Conservation (phyloP, 2,113 vertebrate species). For the Melanerpes formicivorus region DNA sequence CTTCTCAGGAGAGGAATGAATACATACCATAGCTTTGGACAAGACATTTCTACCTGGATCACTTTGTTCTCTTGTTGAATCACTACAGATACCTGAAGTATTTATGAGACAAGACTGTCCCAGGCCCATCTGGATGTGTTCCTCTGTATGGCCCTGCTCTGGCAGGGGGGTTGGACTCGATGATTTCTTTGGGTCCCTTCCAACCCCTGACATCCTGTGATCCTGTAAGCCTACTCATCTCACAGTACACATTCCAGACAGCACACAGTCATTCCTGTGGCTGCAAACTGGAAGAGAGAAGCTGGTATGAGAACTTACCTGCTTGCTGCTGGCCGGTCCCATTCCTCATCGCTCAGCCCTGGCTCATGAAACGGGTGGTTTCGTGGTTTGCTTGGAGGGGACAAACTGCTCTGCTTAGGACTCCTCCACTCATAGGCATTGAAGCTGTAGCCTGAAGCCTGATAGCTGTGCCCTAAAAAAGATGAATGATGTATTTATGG, state of each 20-base stretch:
- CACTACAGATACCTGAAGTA: background rate
- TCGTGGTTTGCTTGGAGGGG: constrained; percentile 83
- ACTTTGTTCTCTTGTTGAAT: background rate
- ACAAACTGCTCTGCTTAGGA: constrained; percentile 86
- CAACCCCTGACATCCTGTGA: too few species aligned
- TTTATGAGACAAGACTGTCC: background rate
- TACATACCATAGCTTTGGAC: background rate
- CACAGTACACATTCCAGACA: background rate
- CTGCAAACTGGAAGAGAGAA: background rate
- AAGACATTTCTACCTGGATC: background rate
- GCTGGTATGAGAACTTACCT: constrained; percentile 74
- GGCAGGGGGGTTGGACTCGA: too few species aligned
- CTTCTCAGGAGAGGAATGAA: background rate
- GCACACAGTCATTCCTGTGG: background rate
- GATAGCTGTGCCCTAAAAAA: constrained; percentile 83
- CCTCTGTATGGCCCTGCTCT: too few species aligned
- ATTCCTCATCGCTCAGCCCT: constrained; percentile 90
- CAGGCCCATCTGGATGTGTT: too few species aligned
- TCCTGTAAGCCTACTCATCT: background rate
- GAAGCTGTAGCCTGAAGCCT: constrained; percentile 90
- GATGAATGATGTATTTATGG: background rate
- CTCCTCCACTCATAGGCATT: constrained; percentile 92
- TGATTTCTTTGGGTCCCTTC: too few species aligned
- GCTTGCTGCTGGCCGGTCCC: constrained; percentile 86
- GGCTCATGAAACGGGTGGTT: constrained; percentile 87